Evolutionary conservation across 2,888 invertebrate species (phyloP), one percentile per base, ranked within the genome.

Genomic region (Ormyrus nitidulus): DNA sequence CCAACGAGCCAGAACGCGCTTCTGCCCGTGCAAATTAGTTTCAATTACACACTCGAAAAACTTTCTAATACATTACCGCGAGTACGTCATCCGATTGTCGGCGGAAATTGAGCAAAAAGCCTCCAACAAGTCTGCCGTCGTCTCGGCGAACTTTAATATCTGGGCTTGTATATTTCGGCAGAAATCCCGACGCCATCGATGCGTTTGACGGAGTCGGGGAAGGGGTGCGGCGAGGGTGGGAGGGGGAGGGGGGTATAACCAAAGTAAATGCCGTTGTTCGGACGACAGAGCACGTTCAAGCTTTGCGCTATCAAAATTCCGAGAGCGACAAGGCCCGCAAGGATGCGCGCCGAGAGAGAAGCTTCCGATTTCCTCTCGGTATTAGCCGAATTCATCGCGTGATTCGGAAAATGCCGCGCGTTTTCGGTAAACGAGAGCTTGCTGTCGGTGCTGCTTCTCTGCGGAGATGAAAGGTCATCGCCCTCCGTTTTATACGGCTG

Each of bases 241-340:
- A 48, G 48, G 6, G 11, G 51, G 51, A 10, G 0, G 19, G 19
- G 49, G 11, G 69, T 73, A 46, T 70, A 65, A 69, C 49, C 70
- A 75, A 79, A 69, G 79, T 74, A 75, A 58, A 79, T 75, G 73
- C 73, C 73, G 64, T 44, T 83, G 84, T 85, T 84, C 81, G 81
- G 68, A 81, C 80, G 85, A 84, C 79, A 54, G 83, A 83, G 84
- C 83, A 82, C 82, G 83, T 83, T 83, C 76, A 80, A 80, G 73
- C 79, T 82, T 77, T 80, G 82, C 85, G 83, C 84, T 85, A 86
- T 86, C 85, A 86, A 86, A 86, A 86, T 86, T 85, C 85, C 85
- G 75, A 34, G 34, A 78, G 77, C 81, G 71, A 79, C 81, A 2
- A 34, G 34, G 80, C 73, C 77, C 44, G 34, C 34, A 34, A 34